Evolutionary conservation across 2,888 invertebrate genomes (phyloP).

Genomic region (Phaonia tiefii): DNA sequence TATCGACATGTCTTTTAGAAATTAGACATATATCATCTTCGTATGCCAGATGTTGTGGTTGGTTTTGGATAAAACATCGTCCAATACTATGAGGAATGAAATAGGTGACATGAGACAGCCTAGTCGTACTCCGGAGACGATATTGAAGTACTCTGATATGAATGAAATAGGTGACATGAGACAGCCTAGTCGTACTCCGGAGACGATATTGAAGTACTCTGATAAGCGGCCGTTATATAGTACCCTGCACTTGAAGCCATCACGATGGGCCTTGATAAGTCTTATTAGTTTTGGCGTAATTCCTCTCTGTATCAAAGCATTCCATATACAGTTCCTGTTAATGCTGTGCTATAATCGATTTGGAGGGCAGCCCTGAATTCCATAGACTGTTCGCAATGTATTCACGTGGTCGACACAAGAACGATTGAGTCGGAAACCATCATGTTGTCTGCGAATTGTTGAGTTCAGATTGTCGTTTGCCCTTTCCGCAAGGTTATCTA

Average conservation of each 20-base stretch:
- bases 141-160: slow-evolving; percentile 4
- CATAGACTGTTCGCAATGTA: not conserved
- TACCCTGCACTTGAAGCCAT: no score
- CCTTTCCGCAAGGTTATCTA: no score
- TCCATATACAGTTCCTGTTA: not conserved
- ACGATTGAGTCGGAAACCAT: not conserved
- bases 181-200: not conserved
- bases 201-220: no score
- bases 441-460: not conserved
- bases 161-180: no score
- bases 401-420: not conserved
- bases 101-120: not conserved
- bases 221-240: no score
- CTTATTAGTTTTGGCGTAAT: not conserved
- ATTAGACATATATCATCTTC: not conserved
- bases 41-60: not conserved
- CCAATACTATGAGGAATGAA: slow-evolving; percentile 4
- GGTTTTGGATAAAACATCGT: not conserved
- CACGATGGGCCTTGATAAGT: not conserved
- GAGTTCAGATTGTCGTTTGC: not conserved
- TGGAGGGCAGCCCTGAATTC: no score
- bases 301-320: not conserved
- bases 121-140: slow-evolving; percentile 2
- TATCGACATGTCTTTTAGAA: not conserved
- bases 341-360: slow-evolving; percentile 6